Evolutionary conservation across 2,113 vertebrate species (phyloP).

Genomic region (Chinchilla lanigera): DNA sequence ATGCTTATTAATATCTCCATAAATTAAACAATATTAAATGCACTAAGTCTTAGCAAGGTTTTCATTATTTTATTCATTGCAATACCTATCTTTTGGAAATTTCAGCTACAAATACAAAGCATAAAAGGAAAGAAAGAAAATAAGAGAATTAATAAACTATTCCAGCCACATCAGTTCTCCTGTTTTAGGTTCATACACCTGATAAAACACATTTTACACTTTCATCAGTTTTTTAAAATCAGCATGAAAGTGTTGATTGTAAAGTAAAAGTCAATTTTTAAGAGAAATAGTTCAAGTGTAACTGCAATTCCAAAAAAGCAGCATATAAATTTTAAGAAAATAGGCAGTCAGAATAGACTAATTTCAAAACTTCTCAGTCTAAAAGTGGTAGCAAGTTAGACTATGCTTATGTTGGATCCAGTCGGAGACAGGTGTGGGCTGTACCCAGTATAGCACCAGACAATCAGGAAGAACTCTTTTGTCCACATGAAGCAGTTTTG

Average conservation of each 20-base stretch:
- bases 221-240: neutral
- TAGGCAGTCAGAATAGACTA: neutral
- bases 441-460: accelerated
- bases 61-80: neutral
- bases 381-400: neutral
- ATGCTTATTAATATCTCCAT: neutral
- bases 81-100: neutral
- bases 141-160: neutral
- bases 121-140: neutral
- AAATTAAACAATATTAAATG: neutral
- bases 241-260: neutral
- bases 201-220: neutral
- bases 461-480: neutral
- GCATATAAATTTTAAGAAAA: neutral
- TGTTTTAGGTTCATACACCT: neutral
- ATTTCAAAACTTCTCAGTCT: neutral
- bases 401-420: no score
- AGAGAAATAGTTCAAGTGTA: neutral
- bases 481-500: accelerated
- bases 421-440: no score
- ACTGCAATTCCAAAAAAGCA: neutral
- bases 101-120: neutral
- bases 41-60: accelerated
- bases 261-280: neutral
- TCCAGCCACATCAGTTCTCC: neutral